Evolutionary conservation across 2,113 vertebrate genomes (phyloP), one percentile per base, ranked within the genome.

Genomic region (Mastomys natalensis): DNA sequence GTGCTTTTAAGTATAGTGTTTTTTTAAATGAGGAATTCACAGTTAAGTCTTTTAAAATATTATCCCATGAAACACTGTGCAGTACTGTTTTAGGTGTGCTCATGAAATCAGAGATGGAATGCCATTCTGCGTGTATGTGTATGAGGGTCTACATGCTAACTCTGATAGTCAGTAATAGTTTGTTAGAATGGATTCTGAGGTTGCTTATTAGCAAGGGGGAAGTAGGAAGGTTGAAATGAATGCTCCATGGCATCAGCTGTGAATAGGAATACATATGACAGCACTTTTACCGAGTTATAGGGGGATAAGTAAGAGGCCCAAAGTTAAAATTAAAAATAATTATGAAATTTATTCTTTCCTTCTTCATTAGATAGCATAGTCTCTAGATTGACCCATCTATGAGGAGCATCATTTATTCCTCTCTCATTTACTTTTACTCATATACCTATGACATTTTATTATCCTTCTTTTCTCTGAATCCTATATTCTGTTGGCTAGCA

Each of bases 1-100:
- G 17, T 74, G 7, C 34, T n/a, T 85, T 64, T 29, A 64, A 64
- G 62, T 10, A 29, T 29, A 64, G 2, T 70, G 13, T 91, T 85
- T 66, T 64, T 64, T 64, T 64, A 9, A 68, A 34, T 34, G 87
- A 26, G 34, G 9, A 13, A 66, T 95, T 95, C 90, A 70, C 3
- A 82, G 29, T 91, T 7, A 64, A 37, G 11, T 94, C 12, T 94
- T 93, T 70, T 12, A 93, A 60, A 93, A 85, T 87, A 66, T 76
- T 88, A 48, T n/a, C 43, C 40, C 51, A 58, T 64, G 26, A 64
- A 51, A 77, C 8, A n/a, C n/a, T n/a, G n/a, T 60, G 0, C 70
- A 62, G 29, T 43, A 72, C 16, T 68, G 43, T 64, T 77, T 95
- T 62, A 87, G 77, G 81, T 64, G 66, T 66, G 48, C 31, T 87